phyloP scores from a whole-genome alignment of 2,888 invertebrate genomes.

The Aelia acuminata region DNA sequence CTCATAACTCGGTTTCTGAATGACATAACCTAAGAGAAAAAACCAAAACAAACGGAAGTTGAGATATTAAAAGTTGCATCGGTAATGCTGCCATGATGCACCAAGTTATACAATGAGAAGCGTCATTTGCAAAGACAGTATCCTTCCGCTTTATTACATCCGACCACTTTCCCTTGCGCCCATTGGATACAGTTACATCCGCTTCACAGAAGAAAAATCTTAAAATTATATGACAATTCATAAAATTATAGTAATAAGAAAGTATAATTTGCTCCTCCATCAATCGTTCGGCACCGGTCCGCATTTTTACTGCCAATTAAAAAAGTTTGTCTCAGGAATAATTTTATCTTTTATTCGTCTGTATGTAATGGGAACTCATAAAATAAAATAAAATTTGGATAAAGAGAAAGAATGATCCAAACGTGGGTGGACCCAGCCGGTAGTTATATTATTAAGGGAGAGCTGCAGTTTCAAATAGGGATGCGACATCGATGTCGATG shows the following conservation, averaged over 20 bases:
- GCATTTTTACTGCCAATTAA: not conserved
- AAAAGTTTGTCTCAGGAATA: no score
- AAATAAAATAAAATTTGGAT: no score
- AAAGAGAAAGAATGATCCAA: no score
- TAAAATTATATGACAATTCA: not conserved
- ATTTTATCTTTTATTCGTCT: no score
- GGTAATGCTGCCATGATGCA: not conserved
- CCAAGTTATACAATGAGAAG: constrained; percentile 8
- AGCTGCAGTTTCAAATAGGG: no score
- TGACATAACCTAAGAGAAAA: not conserved
- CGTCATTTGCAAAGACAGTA: constrained; percentile 16
- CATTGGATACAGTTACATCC: constrained; percentile 10
- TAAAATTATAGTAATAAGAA: not conserved
- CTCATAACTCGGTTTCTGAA: not conserved
- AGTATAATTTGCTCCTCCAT: not conserved
- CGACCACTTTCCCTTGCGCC: not conserved
- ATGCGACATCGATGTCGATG: no score
- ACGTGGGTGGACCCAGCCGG: no score
- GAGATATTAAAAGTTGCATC: not conserved
- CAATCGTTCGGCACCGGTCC: no score
- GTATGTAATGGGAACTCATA: no score
- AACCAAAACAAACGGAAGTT: not conserved
- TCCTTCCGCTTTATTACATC: not conserved
- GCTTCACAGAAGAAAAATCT: not conserved
- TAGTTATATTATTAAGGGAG: no score